These are phyloP conservation scores for Panurus biarmicus DNA, from an alignment of 2,113 vertebrate genomes.

Conservation along the genomic window DNA sequence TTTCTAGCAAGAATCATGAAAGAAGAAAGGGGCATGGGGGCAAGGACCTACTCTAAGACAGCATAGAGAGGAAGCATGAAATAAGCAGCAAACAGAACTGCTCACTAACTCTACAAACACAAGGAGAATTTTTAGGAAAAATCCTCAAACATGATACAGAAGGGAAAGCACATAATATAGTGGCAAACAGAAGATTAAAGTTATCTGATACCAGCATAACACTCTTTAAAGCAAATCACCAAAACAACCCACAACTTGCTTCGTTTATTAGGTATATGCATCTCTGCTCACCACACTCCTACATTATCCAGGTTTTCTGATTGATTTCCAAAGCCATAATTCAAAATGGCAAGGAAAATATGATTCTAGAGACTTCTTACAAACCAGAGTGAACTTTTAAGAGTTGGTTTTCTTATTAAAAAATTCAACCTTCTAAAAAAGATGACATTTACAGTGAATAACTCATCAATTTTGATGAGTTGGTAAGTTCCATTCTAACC, in stretches of 20 bases:
- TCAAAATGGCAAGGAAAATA: background rate
- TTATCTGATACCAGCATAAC: background rate
- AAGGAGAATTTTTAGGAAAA: background rate
- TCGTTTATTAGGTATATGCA: background rate
- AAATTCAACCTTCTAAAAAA: background rate
- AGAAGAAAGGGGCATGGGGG: background rate
- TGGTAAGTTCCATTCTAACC: background rate
- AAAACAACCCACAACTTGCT: background rate
- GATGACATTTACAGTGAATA: background rate
- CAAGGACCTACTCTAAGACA: background rate
- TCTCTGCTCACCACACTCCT: background rate
- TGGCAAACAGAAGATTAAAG: background rate
- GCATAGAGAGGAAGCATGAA: background rate
- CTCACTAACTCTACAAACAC: background rate
- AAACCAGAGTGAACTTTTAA: background rate
- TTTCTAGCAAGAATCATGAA: background rate
- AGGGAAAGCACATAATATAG: background rate
- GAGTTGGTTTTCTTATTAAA: background rate
- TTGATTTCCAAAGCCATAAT: background rate
- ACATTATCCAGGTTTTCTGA: background rate
- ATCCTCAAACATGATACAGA: background rate
- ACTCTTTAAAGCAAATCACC: background rate
- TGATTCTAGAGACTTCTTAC: background rate
- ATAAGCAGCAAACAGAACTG: background rate
- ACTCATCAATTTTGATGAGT: background rate